Base-by-base conservation (phyloP, 2,797 vertebrate genomes). In the Rhabdophis nuchalis region DNA sequence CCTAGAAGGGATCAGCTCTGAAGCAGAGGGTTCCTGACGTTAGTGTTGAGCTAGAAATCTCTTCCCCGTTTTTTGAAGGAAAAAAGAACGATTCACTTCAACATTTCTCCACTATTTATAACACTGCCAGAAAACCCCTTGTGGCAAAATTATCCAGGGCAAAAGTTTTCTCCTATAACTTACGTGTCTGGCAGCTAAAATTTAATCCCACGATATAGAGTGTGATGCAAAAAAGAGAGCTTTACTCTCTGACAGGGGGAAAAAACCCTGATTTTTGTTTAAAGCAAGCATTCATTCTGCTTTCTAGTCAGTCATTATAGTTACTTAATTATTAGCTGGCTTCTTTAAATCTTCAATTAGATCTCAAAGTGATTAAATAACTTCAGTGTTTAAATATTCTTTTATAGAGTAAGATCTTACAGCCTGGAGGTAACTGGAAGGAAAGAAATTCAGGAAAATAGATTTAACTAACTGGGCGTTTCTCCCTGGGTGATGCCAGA, bases 71-170 rank as follows among this genome's bases (percentile, higher is more conserved):
- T 46, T 20, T 96, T 94, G 8, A 77, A 41, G 9, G 36, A 36
- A 72, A 36, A 77, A 41, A 41, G 3, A 18, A 2, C 14, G 1
- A 0, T 3, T 77, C 72, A 77, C 36, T 77, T 77, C 72, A 77
- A 20, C 72, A 41, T 41, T 41, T 77, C 72, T n/a, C 36, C 86
- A 77, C 90, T 95, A 92, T 94, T 95, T 95, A 93, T 91, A 94
- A 92, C 89, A 92, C 50, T 20, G 52, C 20, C 52, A 88, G 85
- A 93, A 94, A 68, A 93, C 5, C n/a, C n/a, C 93, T 94, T 93
- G 41, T 91, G 91, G 94, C 41, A 93, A 95, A 94, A 95, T 72
- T 1, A 54, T 93, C 92, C 94, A 92, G 82, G 92, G 13, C 25
- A 95, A 94, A 94, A 90, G 1, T 1, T 2, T 36, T 91, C n/a